A percentile compares a stretch with the other conserved stretches of the same genome.
Conservation (phyloP, 2,888 invertebrate genomes). For the Hedya salicella region DNA sequence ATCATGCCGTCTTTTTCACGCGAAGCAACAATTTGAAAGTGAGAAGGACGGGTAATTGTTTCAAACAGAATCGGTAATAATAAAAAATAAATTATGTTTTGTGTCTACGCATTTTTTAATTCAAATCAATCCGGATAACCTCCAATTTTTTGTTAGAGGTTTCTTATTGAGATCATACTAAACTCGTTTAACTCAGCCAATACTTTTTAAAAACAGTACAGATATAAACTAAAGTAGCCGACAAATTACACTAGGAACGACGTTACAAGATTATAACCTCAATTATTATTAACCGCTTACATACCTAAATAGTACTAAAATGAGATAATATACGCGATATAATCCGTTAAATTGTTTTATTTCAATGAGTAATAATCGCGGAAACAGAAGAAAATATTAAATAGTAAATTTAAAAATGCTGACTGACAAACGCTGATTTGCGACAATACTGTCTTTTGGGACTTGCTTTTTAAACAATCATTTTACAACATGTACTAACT, state of each 20-base stretch:
- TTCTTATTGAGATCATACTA: not conserved
- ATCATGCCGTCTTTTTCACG: not conserved
- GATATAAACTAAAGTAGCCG: conserved; percentile 1
- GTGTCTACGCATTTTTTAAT: not conserved
- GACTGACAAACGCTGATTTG: conserved; percentile 5
- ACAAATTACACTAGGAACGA: conserved; percentile 1
- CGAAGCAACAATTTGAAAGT: not conserved
- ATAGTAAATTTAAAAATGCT: conserved; percentile 2
- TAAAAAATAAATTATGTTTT: not conserved
- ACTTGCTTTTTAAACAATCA: conserved; percentile 19
- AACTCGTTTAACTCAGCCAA: conserved; percentile 1
- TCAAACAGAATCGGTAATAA: not conserved
- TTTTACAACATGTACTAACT: too few relatives aligned
- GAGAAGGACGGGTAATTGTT: not conserved
- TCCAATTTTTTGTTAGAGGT: not conserved
- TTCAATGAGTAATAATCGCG: too few relatives aligned
- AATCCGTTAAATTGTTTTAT: too few relatives aligned
- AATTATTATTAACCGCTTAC: not conserved
- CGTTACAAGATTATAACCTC: not conserved
- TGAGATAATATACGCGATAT: too few relatives aligned
- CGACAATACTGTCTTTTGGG: not conserved
- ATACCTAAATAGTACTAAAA: too few relatives aligned
- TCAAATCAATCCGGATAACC: not conserved
- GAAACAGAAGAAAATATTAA: too few relatives aligned
- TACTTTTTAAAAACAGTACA: conserved; percentile 14